Evolutionary conservation across 2,888 invertebrate species (phyloP), one percentile per base, ranked within the genome.

Genomic region (Sympetrum striolatum): DNA sequence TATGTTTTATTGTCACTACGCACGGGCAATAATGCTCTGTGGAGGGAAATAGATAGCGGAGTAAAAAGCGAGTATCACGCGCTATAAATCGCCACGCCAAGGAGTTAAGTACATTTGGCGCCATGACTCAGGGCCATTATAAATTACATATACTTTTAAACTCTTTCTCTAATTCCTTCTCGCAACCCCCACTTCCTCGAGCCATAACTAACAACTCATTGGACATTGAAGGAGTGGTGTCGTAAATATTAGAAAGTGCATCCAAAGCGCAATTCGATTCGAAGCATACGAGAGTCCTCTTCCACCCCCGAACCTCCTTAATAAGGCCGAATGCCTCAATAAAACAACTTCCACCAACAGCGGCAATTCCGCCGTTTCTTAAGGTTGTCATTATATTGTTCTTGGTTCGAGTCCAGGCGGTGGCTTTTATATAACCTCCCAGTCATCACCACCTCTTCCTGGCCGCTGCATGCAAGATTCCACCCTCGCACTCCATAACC

Each of bases 31-130:
- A 86, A 86, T 37, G 81, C 22, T 22, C 80, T 35, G 80, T 22
- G 1, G n/a, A 37, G 35, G 60, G 60, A 86, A 58, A 58, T 22
- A 35, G 53, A 82, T 48, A 35, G 82, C n/a, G 15, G 25, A 31
- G 31, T 25, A 31, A 73, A 73, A 73, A 60, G 5, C 37, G 86
- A 37, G 37, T 31, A 31, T 37, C 37, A 37, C 86, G 22, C 86
- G 60, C 60, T 22, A 86, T 86, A 86, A 86, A 86, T 86, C 37
- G 60, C 86, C 12, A 64, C 60, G 86, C 60, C 37, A 86, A 86
- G 86, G 86, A 86, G 86, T 86, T 86, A 86, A 86, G 86, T 86
- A 60, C 86, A 86, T 86, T 86, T 86, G 86, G 86, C 60, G 58
- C 86, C 86, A 86, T 86, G 86, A 86, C 60, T 86, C 60, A 86